Base-by-base conservation (phyloP, 2,888 invertebrate genomes). In the Dicranocentrus wangi region DNA sequence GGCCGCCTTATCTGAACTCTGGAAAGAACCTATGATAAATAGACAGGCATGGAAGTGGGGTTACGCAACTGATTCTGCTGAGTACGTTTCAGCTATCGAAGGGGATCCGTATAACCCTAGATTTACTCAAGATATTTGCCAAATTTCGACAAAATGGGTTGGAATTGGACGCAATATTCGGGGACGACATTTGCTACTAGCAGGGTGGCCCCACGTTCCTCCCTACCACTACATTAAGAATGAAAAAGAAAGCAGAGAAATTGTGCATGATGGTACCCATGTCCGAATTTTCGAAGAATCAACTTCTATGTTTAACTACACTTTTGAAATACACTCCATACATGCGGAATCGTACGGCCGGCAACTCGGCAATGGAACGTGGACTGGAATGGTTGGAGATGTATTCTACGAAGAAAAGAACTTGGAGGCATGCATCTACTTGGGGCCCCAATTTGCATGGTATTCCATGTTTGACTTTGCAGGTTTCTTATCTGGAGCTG, bases 351-450 rank as follows among this genome's bases (percentile, higher is more conserved):
- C 71, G 0, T 79, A 79, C 17, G 79, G 79, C n/a, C 8, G 15
- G 19, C 43, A 55, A 0, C 47, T 79, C 13, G 66, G 63, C 13
- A 72, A 79, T 58, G 79, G 79, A 32, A 43, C 66, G 1, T 79
- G 79, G 79, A 72, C 65, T 19, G 66, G 71, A 8, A 78, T 78
- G 78, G 32, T 69, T 42, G 77, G 79, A 13, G 66, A 39, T 10
- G 28, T 79, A 7, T 17, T 17, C 15, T 55, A 42, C n/a, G 79
- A 65, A 15, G 39, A 42, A 7, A 17, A 15, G 1, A n/a, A 55
- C 21, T 79, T 61, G 25, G 79, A 77, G n/a, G 23, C n/a, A 25
- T 17, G 43, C 7, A 0, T 66, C 8, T 79, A 39, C 17, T 3
- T 77, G 1, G 79, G 71, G 19, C 60, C 65, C 13, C 13, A 23